A percentile compares a stretch with the other conserved stretches of the same genome.
These are phyloP conservation scores for Aphis gossypii DNA, from an alignment of 1,140 invertebrate genomes.

Conservation along the genomic window DNA sequence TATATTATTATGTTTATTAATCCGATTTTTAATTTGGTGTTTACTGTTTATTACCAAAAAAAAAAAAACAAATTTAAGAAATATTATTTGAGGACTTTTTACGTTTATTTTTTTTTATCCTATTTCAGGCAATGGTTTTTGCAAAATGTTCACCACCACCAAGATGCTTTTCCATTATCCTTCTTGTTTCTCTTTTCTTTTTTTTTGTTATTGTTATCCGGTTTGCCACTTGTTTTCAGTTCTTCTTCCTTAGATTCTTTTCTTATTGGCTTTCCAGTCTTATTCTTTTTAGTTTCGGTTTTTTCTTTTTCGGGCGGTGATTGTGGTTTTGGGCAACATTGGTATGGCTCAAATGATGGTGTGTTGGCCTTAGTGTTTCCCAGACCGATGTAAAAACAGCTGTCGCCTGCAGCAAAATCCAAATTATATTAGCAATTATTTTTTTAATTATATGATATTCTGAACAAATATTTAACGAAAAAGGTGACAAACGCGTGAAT, in stretches of 20 bases:
- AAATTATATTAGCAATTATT: conserved; percentile 56
- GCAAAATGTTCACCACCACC: conserved; percentile 68
- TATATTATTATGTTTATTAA: not conserved
- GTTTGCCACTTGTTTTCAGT: conserved; percentile 65
- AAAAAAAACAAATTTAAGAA: not conserved
- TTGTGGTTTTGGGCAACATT: conserved; percentile 81
- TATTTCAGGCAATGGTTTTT: not conserved
- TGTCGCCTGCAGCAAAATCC: conserved; percentile 80
- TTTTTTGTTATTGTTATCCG: conserved; percentile 67
- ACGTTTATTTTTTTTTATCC: not conserved
- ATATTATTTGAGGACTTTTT: not conserved
- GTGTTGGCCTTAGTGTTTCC: conserved; percentile 79
- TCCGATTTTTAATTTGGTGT: not conserved
- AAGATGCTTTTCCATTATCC: conserved; percentile 77
- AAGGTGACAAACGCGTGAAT: conserved; percentile 25
- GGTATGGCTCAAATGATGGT: conserved; percentile 84
- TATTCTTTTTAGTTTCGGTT: not conserved
- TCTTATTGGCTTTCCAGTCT: conserved; percentile 59
- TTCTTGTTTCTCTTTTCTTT: conserved; percentile 82
- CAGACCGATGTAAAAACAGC: conserved; percentile 94
- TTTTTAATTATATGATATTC: conserved; percentile 24
- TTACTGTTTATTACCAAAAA: not conserved
- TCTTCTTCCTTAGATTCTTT: conserved; percentile 61
- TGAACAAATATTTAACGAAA: conserved; percentile 18
- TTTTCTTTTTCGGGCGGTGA: conserved; percentile 22